Percentiles rank a stretch among this genome's conserved stretches.
Conservation (phyloP, 2,797 vertebrate genomes). For the Platalea minor region DNA sequence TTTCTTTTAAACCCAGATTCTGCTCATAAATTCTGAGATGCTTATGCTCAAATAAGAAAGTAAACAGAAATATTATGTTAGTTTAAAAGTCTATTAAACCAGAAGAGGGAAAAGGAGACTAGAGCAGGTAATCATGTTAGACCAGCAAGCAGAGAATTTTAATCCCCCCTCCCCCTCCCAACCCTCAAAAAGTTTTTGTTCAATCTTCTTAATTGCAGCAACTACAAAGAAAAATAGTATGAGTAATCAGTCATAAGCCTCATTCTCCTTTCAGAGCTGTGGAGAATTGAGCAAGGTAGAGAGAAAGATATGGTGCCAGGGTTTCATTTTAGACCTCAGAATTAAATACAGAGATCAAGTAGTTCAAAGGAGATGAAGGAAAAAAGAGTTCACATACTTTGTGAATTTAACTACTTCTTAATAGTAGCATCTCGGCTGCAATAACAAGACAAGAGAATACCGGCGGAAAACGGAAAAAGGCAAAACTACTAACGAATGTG, state of each 20-base stretch:
- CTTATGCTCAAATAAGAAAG: background rate
- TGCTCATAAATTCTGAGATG: background rate
- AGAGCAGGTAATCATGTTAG: background rate
- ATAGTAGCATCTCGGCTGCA: background rate
- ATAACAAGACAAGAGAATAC: constrained; percentile 21
- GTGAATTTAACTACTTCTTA: constrained; percentile 37
- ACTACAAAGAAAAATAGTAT: constrained; percentile 56
- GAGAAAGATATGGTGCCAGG: constrained; percentile 1
- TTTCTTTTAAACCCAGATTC: background rate
- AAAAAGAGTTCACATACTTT: background rate
- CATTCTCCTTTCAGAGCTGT: constrained; percentile 30
- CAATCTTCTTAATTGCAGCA: constrained; percentile 42
- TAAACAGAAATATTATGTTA: background rate
- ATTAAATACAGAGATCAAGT: constrained; percentile 54
- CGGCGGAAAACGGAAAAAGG: background rate
- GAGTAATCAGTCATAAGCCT: constrained; percentile 32
- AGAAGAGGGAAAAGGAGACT: background rate
- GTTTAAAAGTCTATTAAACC: background rate
- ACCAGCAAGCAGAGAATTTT: background rate
- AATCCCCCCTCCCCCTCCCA: background rate
- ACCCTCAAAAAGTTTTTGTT: constrained; percentile 1
- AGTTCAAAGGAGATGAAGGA: constrained; percentile 33
- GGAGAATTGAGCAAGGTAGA: constrained; percentile 34
- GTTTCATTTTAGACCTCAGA: constrained; percentile 14
- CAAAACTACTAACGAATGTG: background rate